Conservation (phyloP, 2,888 invertebrate species). For the Epinotia demarniana region DNA sequence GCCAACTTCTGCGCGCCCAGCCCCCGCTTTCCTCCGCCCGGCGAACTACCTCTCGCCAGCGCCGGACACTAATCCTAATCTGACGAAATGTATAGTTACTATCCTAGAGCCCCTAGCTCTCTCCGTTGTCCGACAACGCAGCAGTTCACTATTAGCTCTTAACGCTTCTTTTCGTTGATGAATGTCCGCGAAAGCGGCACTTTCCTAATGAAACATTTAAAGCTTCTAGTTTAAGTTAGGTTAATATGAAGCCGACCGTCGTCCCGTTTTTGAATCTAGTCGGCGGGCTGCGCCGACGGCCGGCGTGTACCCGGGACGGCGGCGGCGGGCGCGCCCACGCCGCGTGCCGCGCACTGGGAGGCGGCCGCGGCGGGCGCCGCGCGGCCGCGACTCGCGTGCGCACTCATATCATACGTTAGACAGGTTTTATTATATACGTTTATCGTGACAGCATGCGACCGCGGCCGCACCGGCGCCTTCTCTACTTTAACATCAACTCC, state of each 20-base stretch:
- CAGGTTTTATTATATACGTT: slow-evolving; percentile 84
- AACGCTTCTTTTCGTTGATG: slow-evolving; percentile 83
- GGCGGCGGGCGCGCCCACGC: slow-evolving; percentile 61
- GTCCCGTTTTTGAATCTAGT: slow-evolving; percentile 60
- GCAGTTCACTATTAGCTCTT: slow-evolving; percentile 85
- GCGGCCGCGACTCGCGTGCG: slow-evolving; percentile 70
- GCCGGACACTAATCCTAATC: slow-evolving; percentile 82
- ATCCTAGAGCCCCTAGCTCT: slow-evolving; percentile 81
- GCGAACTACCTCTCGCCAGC: slow-evolving; percentile 85
- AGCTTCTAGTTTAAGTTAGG: slow-evolving; percentile 83
- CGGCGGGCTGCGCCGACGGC: slow-evolving; percentile 48
- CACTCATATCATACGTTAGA: slow-evolving; percentile 84
- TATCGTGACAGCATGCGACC: slow-evolving; percentile 75
- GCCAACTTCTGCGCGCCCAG: slow-evolving; percentile 86
- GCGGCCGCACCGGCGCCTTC: slow-evolving; percentile 77
- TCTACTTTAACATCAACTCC: slow-evolving; percentile 81
- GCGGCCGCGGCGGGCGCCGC: slow-evolving; percentile 77
- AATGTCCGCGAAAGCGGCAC: slow-evolving; percentile 75
- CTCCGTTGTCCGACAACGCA: slow-evolving; percentile 84
- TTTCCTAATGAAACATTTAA: slow-evolving; percentile 83
- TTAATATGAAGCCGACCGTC: slow-evolving; percentile 73
- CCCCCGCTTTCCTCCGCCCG: slow-evolving; percentile 84
- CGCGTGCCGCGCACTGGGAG: slow-evolving; percentile 82
- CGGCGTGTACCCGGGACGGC: slow-evolving; percentile 50
- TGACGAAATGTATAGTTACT: slow-evolving; percentile 84